These are phyloP conservation scores for Nectonema munidae DNA, from an alignment of 2,888 invertebrate genomes.

Conservation along the genomic window DNA sequence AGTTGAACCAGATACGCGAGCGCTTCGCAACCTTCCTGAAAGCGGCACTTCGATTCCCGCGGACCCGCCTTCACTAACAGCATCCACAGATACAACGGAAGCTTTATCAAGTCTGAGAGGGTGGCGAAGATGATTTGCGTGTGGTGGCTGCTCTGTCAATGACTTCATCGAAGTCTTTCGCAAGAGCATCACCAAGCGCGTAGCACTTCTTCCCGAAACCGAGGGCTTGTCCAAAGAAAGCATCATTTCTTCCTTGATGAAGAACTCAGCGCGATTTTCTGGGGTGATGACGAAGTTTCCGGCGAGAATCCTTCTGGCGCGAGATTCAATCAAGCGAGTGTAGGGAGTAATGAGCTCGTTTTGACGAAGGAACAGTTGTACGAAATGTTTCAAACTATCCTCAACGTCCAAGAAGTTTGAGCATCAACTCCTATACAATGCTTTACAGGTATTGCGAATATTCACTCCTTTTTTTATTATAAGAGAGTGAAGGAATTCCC, in stretches of 20 bases:
- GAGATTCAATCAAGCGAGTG: not conserved
- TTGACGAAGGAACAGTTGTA: slow-evolving; percentile 93
- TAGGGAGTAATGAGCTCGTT: slow-evolving; percentile 35
- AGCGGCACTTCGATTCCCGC: slow-evolving; percentile 86
- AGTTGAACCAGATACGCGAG: slow-evolving; percentile 61
- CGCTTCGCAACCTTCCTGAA: slow-evolving; percentile 77
- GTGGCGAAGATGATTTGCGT: slow-evolving; percentile 77
- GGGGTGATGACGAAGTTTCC: slow-evolving; percentile 1
- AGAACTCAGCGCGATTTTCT: slow-evolving; percentile 91
- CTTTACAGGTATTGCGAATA: slow-evolving; percentile 55
- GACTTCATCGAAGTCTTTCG: slow-evolving; percentile 78
- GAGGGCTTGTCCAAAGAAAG: slow-evolving; percentile 97
- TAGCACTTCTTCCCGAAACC: slow-evolving; percentile 71
- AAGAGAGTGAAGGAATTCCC: no score
- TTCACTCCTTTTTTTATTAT: no score
- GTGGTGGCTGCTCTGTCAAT: slow-evolving; percentile 84
- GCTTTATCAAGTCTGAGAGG: slow-evolving; percentile 79
- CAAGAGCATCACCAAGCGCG: slow-evolving; percentile 89
- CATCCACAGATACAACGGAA: slow-evolving; percentile 57
- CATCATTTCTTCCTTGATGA: slow-evolving; percentile 91
- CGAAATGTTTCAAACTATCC: slow-evolving; percentile 97
- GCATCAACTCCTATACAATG: slow-evolving; percentile 92
- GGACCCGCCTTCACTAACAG: slow-evolving; percentile 92
- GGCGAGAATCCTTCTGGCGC: slow-evolving; percentile 20
- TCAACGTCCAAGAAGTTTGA: slow-evolving; percentile 96